Percentiles rank a stretch among this genome's conserved stretches.
Conservation (phyloP, 2,113 vertebrate genomes). For the Corydoras maculifer region DNA sequence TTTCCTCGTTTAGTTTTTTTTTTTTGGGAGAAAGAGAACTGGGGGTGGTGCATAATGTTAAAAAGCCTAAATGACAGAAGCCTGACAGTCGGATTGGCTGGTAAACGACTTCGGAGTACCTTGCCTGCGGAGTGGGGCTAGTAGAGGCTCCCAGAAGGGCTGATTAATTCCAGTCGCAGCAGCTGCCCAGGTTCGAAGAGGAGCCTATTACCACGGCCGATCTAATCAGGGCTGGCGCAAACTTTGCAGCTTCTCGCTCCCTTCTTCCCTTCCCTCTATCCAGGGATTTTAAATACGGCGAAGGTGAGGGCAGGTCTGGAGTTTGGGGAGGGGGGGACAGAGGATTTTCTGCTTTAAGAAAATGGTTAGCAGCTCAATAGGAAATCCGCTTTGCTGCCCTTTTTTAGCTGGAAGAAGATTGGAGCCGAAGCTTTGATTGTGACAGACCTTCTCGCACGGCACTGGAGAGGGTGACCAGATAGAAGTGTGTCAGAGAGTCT, state of each 20-base stretch:
- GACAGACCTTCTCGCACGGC: conserved; percentile 59
- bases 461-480: conserved; percentile 63
- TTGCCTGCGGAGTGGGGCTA: conserved; percentile 83
- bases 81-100: conserved; percentile 98
- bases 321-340: conserved; percentile 72
- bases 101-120: conserved; percentile 98
- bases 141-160: conserved; percentile 97
- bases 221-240: conserved; percentile 95
- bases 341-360: conserved; percentile 74
- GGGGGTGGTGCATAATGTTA: conserved; percentile 79
- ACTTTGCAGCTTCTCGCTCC: conserved; percentile 81
- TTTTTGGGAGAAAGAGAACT: conserved; percentile 45
- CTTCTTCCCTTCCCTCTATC: conserved; percentile 68
- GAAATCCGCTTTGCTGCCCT: conserved; percentile 56
- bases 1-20: conserved; percentile 22
- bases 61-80: conserved; percentile 98
- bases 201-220: conserved; percentile 96
- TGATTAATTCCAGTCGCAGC: conserved; percentile 99
- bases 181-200: conserved; percentile 83
- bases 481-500: conserved; percentile 66
- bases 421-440: conserved; percentile 62
- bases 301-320: conserved; percentile 68
- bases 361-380: conserved; percentile 63
- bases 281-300: conserved; percentile 82
- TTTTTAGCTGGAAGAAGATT: conserved; percentile 52